Base-by-base conservation (phyloP, 2,113 vertebrate genomes). In the Cavia aperea region DNA sequence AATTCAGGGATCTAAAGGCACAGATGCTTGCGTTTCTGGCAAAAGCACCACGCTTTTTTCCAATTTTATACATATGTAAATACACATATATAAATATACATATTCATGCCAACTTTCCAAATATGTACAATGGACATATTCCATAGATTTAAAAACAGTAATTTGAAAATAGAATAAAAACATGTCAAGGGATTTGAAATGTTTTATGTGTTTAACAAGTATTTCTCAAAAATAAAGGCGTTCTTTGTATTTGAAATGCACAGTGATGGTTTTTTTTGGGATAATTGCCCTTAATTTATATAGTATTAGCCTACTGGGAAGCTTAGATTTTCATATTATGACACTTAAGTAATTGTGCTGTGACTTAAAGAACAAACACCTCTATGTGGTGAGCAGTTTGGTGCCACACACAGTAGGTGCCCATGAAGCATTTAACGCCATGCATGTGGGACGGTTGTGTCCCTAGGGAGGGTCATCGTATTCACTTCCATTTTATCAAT, bases 161-260 rank as follows among this genome's bases (percentile, higher is more conserved):
- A 81, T 93, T 95, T 91, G 88, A 94, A 95, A 94, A 81, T 31
- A 94, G 81, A 95, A 84, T 94, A 68, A 89, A 86, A 84, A 70
- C 23, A 90, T 12, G 31, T 65, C 58, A 92, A 91, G 19, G 24
- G 9, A 87, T 72, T 87, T 92, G 36, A 86, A 84, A 68, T 16
- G 72, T 88, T 70, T 86, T 86, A 43, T 83, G n/a, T 60, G 2
- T 89, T 93, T 91, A 90, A 66, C 21, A 92, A 93, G 15, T 87
- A 78, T 89, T 93, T 93, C 58, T 88, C 3, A 78, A 84, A 94
- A 92, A 91, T 91, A 91, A 86, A 96, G 36, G 9, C 43, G 5
- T 51, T 94, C 19, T 89, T 93, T 91, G 18, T 91, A 84, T 84
- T 92, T 92, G 66, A 93, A 82, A 29, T 65, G 13, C 56, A 81